Conservation (phyloP, 2,113 vertebrate genomes). For the Eretmochelys imbricata region DNA sequence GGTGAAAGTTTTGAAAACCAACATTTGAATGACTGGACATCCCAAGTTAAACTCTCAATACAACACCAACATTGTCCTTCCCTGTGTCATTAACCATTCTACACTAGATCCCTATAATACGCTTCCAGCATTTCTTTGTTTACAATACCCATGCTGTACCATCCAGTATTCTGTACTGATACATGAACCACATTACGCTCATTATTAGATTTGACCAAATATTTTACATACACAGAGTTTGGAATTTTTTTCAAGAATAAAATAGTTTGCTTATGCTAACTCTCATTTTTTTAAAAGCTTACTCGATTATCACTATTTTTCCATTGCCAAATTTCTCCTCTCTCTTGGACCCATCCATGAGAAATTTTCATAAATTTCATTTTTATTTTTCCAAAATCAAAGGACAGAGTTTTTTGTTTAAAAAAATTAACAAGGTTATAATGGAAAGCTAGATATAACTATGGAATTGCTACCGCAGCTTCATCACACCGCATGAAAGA, state of each 20-base stretch:
- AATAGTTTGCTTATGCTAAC: not conserved
- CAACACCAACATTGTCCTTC: not conserved
- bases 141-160: too few species aligned
- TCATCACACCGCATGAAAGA: slow-evolving; percentile 50
- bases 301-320: not conserved
- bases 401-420: not conserved
- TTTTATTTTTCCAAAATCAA: slow-evolving; percentile 19
- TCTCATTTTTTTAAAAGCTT: not conserved
- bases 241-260: not conserved
- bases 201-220: not conserved
- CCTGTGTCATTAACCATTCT: not conserved
- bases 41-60: not conserved
- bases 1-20: not conserved
- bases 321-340: not conserved
- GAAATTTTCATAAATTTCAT: slow-evolving; percentile 4
- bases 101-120: not conserved
- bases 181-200: not conserved
- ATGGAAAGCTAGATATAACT: not conserved
- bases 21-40: not conserved
- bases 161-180: not conserved
- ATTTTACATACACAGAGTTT: not conserved
- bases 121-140: not conserved
- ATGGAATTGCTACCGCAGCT: slow-evolving; percentile 37
- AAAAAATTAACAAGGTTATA: not conserved
- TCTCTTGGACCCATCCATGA: slow-evolving; percentile 21